Evolutionary conservation across 2,797 vertebrate genomes (phyloP), one percentile per base, ranked within the genome.

Genomic region (Pseudopleuronectes americanus): DNA sequence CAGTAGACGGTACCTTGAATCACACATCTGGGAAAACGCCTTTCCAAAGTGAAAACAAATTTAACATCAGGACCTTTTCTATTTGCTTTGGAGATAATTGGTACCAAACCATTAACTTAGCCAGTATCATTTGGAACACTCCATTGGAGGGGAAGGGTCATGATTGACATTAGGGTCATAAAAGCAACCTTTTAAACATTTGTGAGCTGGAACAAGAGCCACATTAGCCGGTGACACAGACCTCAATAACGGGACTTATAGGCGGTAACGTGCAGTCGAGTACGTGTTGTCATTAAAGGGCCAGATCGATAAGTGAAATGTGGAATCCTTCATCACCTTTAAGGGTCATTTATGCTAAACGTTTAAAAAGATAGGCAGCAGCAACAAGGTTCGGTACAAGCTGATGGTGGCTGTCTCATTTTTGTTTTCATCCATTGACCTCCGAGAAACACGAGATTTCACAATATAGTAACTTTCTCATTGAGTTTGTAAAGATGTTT

Each of bases 181-280:
- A 77, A 81, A 71, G 57, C 60, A 72, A 69, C 62, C 68, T 52
- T 73, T 84, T 66, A 76, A 71, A 74, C 26, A 36, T 78, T 65
- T 72, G 76, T 79, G 76, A 64, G 22, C 60, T 64, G 72, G 80
- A 83, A 71, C 79, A 68, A 45, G 49, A 2, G 0, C 16, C 26
- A 63, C 47, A 69, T 77, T 84, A 78, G 56, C n/a, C 51, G 61
- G 53, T 58, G 64, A 57, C 68, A 49, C 57, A 33, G 55, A 55
- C 58, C 51, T 63, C 13, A 0, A 65, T 68, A 66, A 81, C 68
- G 24, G 66, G 28, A 17, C 57, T 43, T 53, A 69, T 47, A 14
- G 66, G 54, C 52, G 54, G 49, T 48, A 48, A 51, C 33, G 26
- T 12, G 65, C 6, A 13, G 55, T 23, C 36, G 17, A 48, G 38